Conservation (phyloP, 2,888 invertebrate genomes). For the Ceramica pisi region DNA sequence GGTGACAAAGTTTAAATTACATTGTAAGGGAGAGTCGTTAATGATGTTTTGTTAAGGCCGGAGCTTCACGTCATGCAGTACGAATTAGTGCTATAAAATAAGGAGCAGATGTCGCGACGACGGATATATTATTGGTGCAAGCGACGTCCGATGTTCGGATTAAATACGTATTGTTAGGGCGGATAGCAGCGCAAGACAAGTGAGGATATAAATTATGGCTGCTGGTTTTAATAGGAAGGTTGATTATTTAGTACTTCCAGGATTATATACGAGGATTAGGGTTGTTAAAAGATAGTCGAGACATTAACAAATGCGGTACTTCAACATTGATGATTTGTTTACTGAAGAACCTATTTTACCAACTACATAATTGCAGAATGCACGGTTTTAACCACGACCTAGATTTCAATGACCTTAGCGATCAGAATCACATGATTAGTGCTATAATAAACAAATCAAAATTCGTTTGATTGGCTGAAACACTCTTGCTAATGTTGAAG, state of each 20-base stretch:
- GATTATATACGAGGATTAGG: not conserved
- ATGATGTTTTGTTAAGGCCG: constrained; percentile 58
- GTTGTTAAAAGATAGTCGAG: not conserved
- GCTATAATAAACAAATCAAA: not conserved
- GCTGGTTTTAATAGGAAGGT: not conserved
- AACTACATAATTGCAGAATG: not conserved
- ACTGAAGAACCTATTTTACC: not conserved
- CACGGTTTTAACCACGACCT: too few species aligned
- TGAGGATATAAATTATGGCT: constrained; percentile 33
- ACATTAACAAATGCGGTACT: not conserved
- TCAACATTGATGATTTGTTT: not conserved
- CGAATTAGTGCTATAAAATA: constrained; percentile 81
- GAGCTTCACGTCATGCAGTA: constrained; percentile 70
- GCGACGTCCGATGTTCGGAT: constrained; percentile 69
- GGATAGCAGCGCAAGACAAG: constrained; percentile 50
- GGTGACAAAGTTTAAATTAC: constrained; percentile 25
- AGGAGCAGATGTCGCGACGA: constrained; percentile 81
- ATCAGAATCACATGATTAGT: too few species aligned
- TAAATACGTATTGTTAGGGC: constrained; percentile 66
- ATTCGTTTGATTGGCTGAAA: not conserved
- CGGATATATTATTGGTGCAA: constrained; percentile 78
- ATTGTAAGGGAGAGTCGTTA: constrained; percentile 40
- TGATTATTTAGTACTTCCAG: not conserved
- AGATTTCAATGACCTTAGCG: too few species aligned
- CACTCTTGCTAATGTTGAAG: not conserved